These are phyloP conservation scores for Lottia gigantea DNA, from an alignment of 2,888 invertebrate species.

Conservation along the genomic window DNA sequence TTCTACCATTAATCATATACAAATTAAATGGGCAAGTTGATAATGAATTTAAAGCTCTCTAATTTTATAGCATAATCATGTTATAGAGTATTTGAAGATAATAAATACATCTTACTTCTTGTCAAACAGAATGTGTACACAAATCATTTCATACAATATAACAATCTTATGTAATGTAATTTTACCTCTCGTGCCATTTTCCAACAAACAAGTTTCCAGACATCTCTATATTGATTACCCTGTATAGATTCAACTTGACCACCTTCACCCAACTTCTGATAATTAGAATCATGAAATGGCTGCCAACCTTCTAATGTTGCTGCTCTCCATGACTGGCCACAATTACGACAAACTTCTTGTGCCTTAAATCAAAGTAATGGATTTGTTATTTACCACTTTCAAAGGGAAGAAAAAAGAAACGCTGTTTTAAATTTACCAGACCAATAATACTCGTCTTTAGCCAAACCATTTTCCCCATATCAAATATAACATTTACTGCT, in stretches of 20 bases:
- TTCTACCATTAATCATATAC: too few relatives aligned
- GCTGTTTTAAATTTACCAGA: too few relatives aligned
- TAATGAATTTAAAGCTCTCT: too few relatives aligned
- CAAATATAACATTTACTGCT: neutral
- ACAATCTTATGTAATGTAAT: neutral
- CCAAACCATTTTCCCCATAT: neutral
- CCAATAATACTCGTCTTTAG: too few relatives aligned
- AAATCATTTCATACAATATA: too few relatives aligned
- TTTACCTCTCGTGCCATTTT: conserved; percentile 69
- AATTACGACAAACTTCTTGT: conserved; percentile 82
- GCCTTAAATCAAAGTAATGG: conserved; percentile 70
- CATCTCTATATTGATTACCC: conserved; percentile 81
- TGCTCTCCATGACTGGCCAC: conserved; percentile 92
- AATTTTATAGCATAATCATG: too few relatives aligned
- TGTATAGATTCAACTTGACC: conserved; percentile 74
- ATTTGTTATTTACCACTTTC: too few relatives aligned
- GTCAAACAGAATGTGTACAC: too few relatives aligned
- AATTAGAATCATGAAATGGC: conserved; percentile 86
- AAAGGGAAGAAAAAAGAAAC: too few relatives aligned
- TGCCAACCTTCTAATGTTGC: conserved; percentile 92
- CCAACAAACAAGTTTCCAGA: conserved; percentile 74
- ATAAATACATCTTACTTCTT: neutral
- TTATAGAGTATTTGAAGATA: neutral
- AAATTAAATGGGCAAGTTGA: too few relatives aligned
- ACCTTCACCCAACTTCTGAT: conserved; percentile 58